phyloP scores from a whole-genome alignment of 2,113 vertebrate genomes.

The Ictidomys tridecemlineatus region DNA sequence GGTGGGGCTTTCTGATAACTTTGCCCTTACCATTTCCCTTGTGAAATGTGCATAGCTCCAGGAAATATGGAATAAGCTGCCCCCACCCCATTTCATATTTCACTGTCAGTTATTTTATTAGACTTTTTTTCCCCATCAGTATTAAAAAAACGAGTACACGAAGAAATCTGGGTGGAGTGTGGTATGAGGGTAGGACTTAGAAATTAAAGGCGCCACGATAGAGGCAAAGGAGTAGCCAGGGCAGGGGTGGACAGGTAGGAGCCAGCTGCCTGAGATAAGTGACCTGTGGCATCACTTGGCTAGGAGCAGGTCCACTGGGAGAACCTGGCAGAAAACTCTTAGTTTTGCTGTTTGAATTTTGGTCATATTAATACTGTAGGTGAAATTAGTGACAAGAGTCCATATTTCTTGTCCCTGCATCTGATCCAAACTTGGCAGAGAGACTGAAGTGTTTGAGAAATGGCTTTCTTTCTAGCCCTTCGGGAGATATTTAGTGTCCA shows the following conservation, averaged over 20 bases:
- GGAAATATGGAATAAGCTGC: not conserved
- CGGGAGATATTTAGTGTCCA: conserved; percentile 59
- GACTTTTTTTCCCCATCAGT: not conserved
- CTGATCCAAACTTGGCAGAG: conserved; percentile 50
- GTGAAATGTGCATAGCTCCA: not conserved
- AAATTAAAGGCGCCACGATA: not conserved
- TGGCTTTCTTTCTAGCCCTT: conserved; percentile 6
- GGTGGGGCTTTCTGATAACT: not conserved
- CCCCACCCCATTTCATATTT: not conserved
- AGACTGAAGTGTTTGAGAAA: conserved; percentile 57
- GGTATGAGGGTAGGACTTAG: not conserved
- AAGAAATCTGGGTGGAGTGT: not conserved
- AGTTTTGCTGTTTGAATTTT: conserved; percentile 44
- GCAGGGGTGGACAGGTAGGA: not conserved
- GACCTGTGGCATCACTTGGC: not conserved
- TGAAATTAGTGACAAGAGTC: conserved; percentile 54
- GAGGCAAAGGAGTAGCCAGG: not conserved
- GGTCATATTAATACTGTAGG: conserved; percentile 1
- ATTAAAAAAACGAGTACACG: not conserved
- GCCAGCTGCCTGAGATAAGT: not conserved
- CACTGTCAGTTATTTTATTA: not conserved
- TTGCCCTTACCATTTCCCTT: not conserved
- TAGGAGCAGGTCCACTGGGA: not conserved
- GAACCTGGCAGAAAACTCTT: not conserved
- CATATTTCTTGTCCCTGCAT: not conserved